Evolutionary conservation across 2,888 invertebrate genomes (phyloP).

Genomic region (Eurytoma adleriae): DNA sequence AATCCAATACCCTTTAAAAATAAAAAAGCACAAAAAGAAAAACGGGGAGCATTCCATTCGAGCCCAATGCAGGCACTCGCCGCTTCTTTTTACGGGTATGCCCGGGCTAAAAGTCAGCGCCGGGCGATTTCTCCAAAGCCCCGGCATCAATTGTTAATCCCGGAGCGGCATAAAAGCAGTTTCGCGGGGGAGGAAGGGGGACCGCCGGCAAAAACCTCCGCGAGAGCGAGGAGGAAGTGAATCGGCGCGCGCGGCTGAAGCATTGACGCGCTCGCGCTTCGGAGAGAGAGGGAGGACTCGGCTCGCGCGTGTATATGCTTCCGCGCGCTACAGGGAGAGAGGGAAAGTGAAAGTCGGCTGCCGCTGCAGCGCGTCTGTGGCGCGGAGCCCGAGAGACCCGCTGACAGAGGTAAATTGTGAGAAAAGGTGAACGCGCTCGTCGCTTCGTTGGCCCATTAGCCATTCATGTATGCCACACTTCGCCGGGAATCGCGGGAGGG

Average conservation of each 20-base stretch:
- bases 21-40: too few relatives aligned
- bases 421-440: constrained; percentile 54
- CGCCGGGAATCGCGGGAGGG: not conserved
- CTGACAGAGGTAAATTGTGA: constrained; percentile 55
- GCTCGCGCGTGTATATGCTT: not conserved
- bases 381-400: constrained; percentile 8
- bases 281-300: not conserved
- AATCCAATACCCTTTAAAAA: too few relatives aligned
- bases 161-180: not conserved
- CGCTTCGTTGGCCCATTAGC: constrained; percentile 32
- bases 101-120: too few relatives aligned
- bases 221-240: constrained; percentile 1
- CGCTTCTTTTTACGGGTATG: too few relatives aligned
- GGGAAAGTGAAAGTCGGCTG: constrained; percentile 56
- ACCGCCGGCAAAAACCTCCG: not conserved
- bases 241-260: constrained; percentile 1
- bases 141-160: too few relatives aligned
- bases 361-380: constrained; percentile 25
- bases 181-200: not conserved
- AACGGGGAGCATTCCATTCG: too few relatives aligned
- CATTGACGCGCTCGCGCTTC: constrained; percentile 1
- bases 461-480: constrained; percentile 38
- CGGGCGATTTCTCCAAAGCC: too few relatives aligned
- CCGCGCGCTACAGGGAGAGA: constrained; percentile 4
- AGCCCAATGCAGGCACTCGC: too few relatives aligned